Conservation (phyloP, 2,888 invertebrate genomes). For the Ctena decussata region DNA sequence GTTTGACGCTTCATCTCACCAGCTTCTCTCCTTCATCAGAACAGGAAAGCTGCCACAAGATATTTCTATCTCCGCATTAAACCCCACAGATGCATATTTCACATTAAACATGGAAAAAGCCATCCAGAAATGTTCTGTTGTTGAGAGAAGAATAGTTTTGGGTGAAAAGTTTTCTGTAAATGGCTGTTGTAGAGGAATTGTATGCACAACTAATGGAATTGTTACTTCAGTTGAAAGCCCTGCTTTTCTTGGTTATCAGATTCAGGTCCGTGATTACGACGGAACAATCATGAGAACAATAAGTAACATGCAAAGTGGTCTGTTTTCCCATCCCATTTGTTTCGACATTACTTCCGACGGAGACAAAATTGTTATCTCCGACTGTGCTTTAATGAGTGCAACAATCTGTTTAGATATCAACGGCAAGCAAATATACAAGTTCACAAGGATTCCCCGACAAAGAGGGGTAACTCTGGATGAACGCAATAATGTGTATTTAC, state of each 20-base stretch:
- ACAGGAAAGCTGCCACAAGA: slow-evolving; percentile 44
- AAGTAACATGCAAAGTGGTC: background rate
- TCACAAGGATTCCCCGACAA: background rate
- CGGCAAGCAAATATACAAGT: background rate
- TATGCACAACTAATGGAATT: slow-evolving; percentile 57
- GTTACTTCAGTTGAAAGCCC: slow-evolving; percentile 62
- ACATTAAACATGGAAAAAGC: slow-evolving; percentile 59
- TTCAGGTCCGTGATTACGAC: background rate
- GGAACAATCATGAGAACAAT: slow-evolving; percentile 4
- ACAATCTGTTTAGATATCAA: slow-evolving; percentile 4
- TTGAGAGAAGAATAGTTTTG: slow-evolving; percentile 50
- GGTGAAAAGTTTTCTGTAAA: slow-evolving; percentile 57
- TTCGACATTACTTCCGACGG: background rate
- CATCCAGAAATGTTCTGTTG: slow-evolving; percentile 56
- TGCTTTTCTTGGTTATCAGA: background rate
- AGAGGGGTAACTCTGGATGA: slow-evolving; percentile 57
- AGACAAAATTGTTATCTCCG: background rate
- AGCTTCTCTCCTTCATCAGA: background rate
- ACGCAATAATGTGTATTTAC: slow-evolving; percentile 42
- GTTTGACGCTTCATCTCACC: slow-evolving; percentile 17
- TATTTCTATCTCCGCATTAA: slow-evolving; percentile 53
- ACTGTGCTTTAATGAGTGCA: background rate
- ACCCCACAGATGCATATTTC: slow-evolving; percentile 60
- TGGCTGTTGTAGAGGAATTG: slow-evolving; percentile 61
- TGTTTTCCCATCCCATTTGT: background rate